A percentile compares a stretch with the other conserved stretches of the same genome.
phyloP scores from a whole-genome alignment of 2,797 vertebrate genomes.

The Trematomus bernacchii region DNA sequence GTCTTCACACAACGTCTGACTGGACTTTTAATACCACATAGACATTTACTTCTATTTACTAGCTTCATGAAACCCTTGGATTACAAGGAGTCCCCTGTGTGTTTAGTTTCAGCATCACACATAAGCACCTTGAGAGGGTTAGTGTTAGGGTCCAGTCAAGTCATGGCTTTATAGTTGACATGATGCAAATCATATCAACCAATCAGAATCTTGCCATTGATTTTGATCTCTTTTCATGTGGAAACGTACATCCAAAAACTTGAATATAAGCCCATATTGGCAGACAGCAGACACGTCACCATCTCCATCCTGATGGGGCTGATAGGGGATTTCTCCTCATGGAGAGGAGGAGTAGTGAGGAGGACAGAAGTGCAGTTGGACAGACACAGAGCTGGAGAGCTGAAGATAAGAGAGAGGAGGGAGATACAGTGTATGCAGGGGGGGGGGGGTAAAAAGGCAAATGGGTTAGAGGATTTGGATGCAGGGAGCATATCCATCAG shows the following conservation, averaged over 20 bases:
- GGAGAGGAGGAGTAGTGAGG: slow-evolving; percentile 14
- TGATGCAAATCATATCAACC: too few relatives aligned
- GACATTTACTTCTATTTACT: too few relatives aligned
- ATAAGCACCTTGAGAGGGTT: too few relatives aligned
- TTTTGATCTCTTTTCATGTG: not conserved
- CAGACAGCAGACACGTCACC: slow-evolving; percentile 6
- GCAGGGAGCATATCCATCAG: slow-evolving; percentile 73
- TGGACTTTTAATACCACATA: too few relatives aligned
- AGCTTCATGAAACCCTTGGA: too few relatives aligned
- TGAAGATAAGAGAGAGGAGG: slow-evolving; percentile 65
- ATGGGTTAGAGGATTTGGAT: slow-evolving; percentile 72
- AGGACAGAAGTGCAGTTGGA: slow-evolving; percentile 76
- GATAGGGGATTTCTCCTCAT: slow-evolving; percentile 21
- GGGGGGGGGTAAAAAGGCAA: slow-evolving; percentile 38
- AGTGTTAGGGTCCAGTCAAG: too few relatives aligned
- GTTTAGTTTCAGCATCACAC: too few relatives aligned
- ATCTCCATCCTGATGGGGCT: not conserved
- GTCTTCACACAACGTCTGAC: too few relatives aligned
- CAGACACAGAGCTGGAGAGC: slow-evolving; percentile 70
- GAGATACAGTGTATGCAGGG: slow-evolving; percentile 33
- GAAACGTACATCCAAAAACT: slow-evolving; percentile 2
- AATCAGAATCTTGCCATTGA: too few relatives aligned
- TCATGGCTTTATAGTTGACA: too few relatives aligned
- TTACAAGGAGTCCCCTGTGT: too few relatives aligned
- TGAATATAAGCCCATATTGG: not conserved